Conservation (phyloP, 2,797 vertebrate genomes). For the Thamnophis elegans region DNA sequence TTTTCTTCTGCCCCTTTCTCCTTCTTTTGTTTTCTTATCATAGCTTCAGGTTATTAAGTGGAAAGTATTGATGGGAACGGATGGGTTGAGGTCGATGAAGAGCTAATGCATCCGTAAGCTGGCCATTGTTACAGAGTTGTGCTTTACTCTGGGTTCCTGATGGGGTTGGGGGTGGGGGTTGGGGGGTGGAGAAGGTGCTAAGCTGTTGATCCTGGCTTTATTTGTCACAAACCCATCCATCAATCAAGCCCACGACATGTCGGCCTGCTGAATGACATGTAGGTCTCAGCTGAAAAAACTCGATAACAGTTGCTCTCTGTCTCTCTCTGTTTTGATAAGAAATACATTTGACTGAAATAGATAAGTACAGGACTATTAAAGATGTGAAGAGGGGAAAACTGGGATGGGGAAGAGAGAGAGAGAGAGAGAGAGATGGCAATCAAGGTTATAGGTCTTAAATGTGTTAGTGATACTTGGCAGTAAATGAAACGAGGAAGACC, state of each 20-base stretch:
- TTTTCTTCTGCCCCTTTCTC: slow-evolving; percentile 90
- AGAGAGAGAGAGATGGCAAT: slow-evolving; percentile 72
- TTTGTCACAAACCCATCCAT: slow-evolving; percentile 98
- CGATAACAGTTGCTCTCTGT: slow-evolving; percentile 90
- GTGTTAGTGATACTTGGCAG: slow-evolving; percentile 90
- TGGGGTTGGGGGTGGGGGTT: neutral
- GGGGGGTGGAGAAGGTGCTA: slow-evolving; percentile 82
- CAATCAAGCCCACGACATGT: slow-evolving; percentile 89
- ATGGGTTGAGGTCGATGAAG: slow-evolving; percentile 87
- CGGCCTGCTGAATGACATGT: slow-evolving; percentile 92
- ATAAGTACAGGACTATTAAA: slow-evolving; percentile 93
- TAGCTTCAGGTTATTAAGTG: slow-evolving; percentile 98
- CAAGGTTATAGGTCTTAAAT: slow-evolving; percentile 79
- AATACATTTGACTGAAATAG: slow-evolving; percentile 99
- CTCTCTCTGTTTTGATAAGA: slow-evolving; percentile 81
- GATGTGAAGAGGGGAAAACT: slow-evolving; percentile 77
- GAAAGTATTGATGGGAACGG: slow-evolving; percentile 96
- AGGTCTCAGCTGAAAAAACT: slow-evolving; percentile 98
- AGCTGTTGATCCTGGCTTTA: slow-evolving; percentile 97
- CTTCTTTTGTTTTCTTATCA: slow-evolving; percentile 99
- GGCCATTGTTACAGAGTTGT: slow-evolving; percentile 94
- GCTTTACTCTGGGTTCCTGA: slow-evolving; percentile 83
- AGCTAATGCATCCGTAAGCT: slow-evolving; percentile 99
- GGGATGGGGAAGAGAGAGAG: slow-evolving; percentile 64
- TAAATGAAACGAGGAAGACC: slow-evolving; percentile 77